phyloP scores from a whole-genome alignment of 64 coral and sea anemone genomes.

The Stichodactyla helianthus region DNA sequence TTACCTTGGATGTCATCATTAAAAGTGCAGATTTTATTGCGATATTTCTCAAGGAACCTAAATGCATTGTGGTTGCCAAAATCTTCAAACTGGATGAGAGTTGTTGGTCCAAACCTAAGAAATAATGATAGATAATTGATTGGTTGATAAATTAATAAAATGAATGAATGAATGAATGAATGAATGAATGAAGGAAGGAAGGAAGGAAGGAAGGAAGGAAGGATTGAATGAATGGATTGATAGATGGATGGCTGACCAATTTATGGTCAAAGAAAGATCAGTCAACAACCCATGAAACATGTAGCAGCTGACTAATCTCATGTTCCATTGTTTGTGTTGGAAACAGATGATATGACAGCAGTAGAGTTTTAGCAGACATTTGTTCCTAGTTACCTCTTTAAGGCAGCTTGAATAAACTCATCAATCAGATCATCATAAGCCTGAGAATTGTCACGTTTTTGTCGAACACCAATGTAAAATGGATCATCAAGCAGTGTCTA shows the following conservation, averaged over 20 bases:
- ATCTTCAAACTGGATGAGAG: conserved; percentile 98
- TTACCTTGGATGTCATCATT: conserved; percentile 99
- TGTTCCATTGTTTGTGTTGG: no score
- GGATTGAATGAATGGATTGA: no score
- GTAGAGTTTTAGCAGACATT: no score
- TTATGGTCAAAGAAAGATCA: no score
- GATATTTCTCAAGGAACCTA: conserved; percentile 80
- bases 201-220: no score
- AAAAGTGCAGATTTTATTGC: conserved; percentile 86
- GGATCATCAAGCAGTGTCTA: conserved; percentile 87
- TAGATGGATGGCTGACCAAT: no score
- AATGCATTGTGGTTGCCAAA: conserved; percentile 99
- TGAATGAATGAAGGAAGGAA: no score
- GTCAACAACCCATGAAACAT: no score
- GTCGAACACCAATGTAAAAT: conserved; percentile 81
- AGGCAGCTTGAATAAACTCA: conserved; percentile 73
- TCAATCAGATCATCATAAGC: conserved; percentile 89
- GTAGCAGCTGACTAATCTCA: no score
- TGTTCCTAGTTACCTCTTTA: conserved; percentile 45
- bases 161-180: no score
- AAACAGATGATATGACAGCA: no score
- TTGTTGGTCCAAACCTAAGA: conserved; percentile 70
- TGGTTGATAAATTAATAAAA: no score
- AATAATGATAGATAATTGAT: not conserved
- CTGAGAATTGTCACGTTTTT: conserved; percentile 51